Evolutionary conservation across 1,140 invertebrate species (phyloP).

Genomic region (Dreissena rostriformis): DNA sequence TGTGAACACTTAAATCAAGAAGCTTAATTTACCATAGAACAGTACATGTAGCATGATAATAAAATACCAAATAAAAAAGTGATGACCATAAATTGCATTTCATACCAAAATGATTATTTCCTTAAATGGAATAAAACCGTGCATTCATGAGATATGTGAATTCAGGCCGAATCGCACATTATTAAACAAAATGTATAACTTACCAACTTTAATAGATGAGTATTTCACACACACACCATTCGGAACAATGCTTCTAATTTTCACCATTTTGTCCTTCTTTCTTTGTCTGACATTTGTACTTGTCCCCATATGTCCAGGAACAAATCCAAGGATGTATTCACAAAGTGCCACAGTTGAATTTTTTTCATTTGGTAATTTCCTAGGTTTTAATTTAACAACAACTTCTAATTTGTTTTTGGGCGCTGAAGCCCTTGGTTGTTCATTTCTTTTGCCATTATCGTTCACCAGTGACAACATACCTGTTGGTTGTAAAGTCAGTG

Average conservation of each 20-base stretch:
- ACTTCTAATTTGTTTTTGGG: constrained; percentile 14
- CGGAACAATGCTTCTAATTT: constrained; percentile 33
- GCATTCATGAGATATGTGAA: too few species aligned
- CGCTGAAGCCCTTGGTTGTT: not conserved
- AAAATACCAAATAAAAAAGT: too few species aligned
- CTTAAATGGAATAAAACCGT: too few species aligned
- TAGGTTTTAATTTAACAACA: constrained; percentile 26
- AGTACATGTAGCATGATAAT: too few species aligned
- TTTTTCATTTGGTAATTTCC: not conserved
- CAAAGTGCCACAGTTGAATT: constrained; percentile 42
- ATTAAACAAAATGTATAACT: not conserved
- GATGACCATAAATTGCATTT: too few species aligned
- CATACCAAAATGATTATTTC: too few species aligned
- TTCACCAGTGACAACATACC: not conserved
- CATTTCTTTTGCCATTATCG: constrained; percentile 18
- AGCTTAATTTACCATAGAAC: too few species aligned
- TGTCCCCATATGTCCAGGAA: constrained; percentile 48
- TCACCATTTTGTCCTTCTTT: constrained; percentile 44
- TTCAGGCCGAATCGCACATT: too few species aligned
- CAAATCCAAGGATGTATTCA: constrained; percentile 43
- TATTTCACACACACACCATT: constrained; percentile 44
- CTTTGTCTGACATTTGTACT: constrained; percentile 12
- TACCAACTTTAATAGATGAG: constrained; percentile 44
- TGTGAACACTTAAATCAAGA: too few species aligned
- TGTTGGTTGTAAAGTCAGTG: constrained; percentile 22